Base-by-base conservation (phyloP, 2,888 invertebrate genomes). In the Rhamphomyia laevipes region DNA sequence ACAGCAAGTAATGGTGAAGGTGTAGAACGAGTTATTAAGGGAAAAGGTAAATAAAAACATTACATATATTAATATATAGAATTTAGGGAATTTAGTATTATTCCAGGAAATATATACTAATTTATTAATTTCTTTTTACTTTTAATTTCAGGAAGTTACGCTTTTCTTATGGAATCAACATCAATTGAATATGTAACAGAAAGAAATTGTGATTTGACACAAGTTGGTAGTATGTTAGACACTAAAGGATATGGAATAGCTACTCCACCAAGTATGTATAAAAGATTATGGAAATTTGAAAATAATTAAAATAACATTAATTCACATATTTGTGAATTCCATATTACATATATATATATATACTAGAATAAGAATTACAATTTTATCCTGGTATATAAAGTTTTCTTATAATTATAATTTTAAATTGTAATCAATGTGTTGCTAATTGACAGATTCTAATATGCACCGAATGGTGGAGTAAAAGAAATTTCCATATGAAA, bases 101-200 rank as follows among this genome's bases (percentile, higher is more conserved):
- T n/a, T 17, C 2, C 13, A 12, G 5, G 6, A 42, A 1, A 35
- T 7, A 30, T 21, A 13, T 13, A 27, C 33, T 12, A 15, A 31
- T 27, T 27, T 18, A 43, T 3, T 11, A 17, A 18, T 2, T 7
- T n/a, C n/a, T n/a, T n/a, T 16, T 41, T 21, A 12, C 13, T 21
- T 44, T 1, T 42, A 15, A 17, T 37, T 54, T 5, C 45, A 67
- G 67, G 70, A 44, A 81, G 83, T 44, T 99, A 96, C 66, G 99
- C 97, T 1, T 97, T 91, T 66, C 77, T 99, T 27, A 95, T 97
- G 92, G 99, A 99, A 71, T 95, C 93, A 1, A 92, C 95, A 1
- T 87, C 90, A 21, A 91, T 99, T 55, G 97, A 99, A 66, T 99
- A 96, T 64, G 85, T 85, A 37, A 85, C 90, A 45, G 88, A 93